Conservation (phyloP, 2,888 invertebrate genomes). For the Conus canariensis region DNA sequence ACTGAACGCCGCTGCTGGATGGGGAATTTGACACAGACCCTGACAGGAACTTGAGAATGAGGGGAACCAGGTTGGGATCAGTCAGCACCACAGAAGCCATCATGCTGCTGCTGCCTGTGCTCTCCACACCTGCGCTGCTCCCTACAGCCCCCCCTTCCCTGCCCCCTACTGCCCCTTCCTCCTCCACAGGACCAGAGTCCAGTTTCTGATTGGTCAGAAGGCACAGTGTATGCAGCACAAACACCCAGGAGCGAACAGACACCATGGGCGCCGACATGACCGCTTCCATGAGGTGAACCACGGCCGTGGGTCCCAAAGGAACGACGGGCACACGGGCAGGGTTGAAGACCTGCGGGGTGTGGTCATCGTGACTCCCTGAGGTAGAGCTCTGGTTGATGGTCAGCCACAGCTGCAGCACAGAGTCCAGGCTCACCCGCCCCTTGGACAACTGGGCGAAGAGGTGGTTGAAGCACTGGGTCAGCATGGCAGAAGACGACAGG, state of each 20-base stretch:
- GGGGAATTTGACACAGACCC: constrained; percentile 63
- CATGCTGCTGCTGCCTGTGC: constrained; percentile 45
- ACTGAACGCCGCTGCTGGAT: constrained; percentile 58
- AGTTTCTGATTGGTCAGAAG: constrained; percentile 84
- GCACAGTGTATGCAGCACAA: constrained; percentile 88
- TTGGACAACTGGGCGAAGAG: constrained; percentile 84
- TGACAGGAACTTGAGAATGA: constrained; percentile 75
- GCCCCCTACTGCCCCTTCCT: constrained; percentile 44
- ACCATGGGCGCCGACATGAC: constrained; percentile 68
- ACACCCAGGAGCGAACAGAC: constrained; percentile 88
- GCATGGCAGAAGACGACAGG: constrained; percentile 80
- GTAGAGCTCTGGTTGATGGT: constrained; percentile 86
- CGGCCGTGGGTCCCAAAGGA: constrained; percentile 83
- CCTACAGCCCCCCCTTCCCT: neutral
- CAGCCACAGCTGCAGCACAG: constrained; percentile 91
- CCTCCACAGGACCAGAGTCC: constrained; percentile 46
- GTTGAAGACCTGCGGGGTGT: constrained; percentile 65
- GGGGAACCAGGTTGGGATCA: constrained; percentile 70
- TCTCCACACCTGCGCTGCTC: neutral
- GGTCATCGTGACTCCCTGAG: constrained; percentile 67
- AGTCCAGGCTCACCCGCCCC: constrained; percentile 88
- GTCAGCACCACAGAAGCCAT: constrained; percentile 73
- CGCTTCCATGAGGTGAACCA: constrained; percentile 84
- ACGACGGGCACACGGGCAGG: constrained; percentile 82
- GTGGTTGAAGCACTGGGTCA: constrained; percentile 85